These are phyloP conservation scores for Bursaphelenchus okinawaensis DNA, from an alignment of 2,888 invertebrate genomes.

Conservation along the genomic window DNA sequence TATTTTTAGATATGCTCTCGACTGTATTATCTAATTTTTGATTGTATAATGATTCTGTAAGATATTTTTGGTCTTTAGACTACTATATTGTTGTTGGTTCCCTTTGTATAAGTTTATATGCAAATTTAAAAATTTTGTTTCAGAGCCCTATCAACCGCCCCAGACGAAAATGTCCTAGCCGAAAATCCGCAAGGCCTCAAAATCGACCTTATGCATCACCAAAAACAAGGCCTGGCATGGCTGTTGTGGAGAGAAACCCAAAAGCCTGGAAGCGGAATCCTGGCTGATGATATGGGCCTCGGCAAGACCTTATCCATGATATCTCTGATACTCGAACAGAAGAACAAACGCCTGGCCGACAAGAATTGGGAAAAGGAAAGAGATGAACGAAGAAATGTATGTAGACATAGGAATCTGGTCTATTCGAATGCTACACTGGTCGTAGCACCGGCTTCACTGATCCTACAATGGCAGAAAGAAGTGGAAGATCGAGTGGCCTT, in stretches of 20 bases:
- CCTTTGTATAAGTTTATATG: neutral
- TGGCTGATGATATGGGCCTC: constrained; percentile 65
- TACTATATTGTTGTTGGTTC: neutral
- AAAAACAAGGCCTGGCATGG: constrained; percentile 74
- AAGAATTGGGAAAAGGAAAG: neutral
- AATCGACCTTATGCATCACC: constrained; percentile 50
- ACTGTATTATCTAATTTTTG: too few relatives aligned
- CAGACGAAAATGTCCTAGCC: constrained; percentile 31
- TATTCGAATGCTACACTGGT: constrained; percentile 66
- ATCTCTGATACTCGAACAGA: constrained; percentile 59
- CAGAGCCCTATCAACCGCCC: constrained; percentile 31
- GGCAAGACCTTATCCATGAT: constrained; percentile 63
- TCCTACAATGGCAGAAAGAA: constrained; percentile 77
- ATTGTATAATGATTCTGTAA: too few relatives aligned
- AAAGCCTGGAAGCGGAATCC: constrained; percentile 75
- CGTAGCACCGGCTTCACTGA: constrained; percentile 82
- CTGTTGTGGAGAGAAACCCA: constrained; percentile 81
- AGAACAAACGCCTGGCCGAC: constrained; percentile 33
- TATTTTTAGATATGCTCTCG: too few relatives aligned
- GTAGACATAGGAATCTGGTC: constrained; percentile 24
- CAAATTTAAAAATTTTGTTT: constrained; percentile 11
- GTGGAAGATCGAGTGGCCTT: constrained; percentile 65
- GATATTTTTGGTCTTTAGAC: neutral
- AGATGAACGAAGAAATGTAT: neutral
- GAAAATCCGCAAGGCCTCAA: constrained; percentile 43